These are phyloP conservation scores for Tenthredo notha DNA, from an alignment of 2,888 invertebrate genomes.

Conservation along the genomic window DNA sequence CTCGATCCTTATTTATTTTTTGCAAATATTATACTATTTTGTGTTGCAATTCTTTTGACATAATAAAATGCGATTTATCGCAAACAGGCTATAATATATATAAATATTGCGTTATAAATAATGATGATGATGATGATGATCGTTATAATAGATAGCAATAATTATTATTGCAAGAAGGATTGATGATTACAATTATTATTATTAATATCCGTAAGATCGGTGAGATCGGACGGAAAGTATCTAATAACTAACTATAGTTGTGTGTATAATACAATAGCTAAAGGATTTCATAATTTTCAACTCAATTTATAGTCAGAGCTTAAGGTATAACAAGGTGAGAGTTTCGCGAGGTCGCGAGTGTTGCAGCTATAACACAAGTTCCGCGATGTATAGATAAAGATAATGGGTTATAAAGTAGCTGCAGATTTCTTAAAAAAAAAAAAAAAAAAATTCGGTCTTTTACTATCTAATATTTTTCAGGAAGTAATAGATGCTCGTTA, in stretches of 20 bases:
- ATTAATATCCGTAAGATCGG: not conserved
- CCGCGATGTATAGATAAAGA: not conserved
- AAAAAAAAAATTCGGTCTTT: too few species aligned
- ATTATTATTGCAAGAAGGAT: not conserved
- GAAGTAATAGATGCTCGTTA: too few species aligned
- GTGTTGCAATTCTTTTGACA: not conserved
- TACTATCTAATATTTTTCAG: too few species aligned
- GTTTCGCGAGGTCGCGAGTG: slow-evolving; percentile 6
- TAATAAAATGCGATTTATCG: not conserved
- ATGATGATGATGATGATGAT: not conserved
- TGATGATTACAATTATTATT: slow-evolving; percentile 1
- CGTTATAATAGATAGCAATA: not conserved
- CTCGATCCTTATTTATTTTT: not conserved
- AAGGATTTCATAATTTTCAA: not conserved
- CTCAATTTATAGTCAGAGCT: not conserved
- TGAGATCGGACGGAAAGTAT: not conserved
- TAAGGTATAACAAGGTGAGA: slow-evolving; percentile 25
- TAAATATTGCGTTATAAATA: not conserved
- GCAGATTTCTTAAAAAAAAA: not conserved
- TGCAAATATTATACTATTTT: not conserved
- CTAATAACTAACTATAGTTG: not conserved
- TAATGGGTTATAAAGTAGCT: not conserved
- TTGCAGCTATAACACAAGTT: not conserved
- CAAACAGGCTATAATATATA: not conserved
- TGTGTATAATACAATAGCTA: not conserved